Evolutionary conservation across 2,888 invertebrate species (phyloP), one percentile per base, ranked within the genome.

Genomic region (Drosophila austrosaltans): DNA sequence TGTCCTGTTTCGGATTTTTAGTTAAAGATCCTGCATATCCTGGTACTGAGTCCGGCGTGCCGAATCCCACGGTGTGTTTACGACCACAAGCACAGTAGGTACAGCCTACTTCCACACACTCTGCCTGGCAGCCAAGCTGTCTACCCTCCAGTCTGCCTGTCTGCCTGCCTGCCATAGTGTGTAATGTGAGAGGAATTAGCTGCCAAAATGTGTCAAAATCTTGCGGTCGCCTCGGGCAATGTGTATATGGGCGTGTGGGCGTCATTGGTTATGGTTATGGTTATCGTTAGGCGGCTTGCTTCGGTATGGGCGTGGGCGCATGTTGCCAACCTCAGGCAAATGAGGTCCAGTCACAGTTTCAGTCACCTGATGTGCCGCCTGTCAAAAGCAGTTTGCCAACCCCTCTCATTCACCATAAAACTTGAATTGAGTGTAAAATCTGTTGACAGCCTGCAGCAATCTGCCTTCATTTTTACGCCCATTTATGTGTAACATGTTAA

Each of bases 61-160:
- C 87, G 91, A 91, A 89, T 92, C 92, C 92, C 92, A 92, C 92
- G 91, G 92, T 91, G 90, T 92, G 91, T 92, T 91, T 90, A 91
- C 89, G 89, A 89, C 91, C 91, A 92, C 92, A 92, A 90, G 83
- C 90, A 88, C 91, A 90, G 90, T 90, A 86, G 91, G 88, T 83
- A 77, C 77, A 44, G 44, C 54, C 36, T 48, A 20, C 44, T 48
- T 32, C 58, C 56, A 40, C 25, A 32, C 54, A 32, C 54, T 44
- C 39, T 36, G 56, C n/a, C 53, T 16, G 4, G 0, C n/a, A 25
- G 42, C 12, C 25, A 12, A 16, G 16, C 16, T 30, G n/a, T 8
- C 25, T n/a, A 5, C 36, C 22, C 56, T 16, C 16, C 56, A 16
- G 22, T 10, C 7, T 30, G 0, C 20, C 12, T 0, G 3, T 44